Percentiles rank a stretch among this genome's conserved stretches.
phyloP scores from a whole-genome alignment of 2,797 vertebrate species.

The Remorina albescens region DNA sequence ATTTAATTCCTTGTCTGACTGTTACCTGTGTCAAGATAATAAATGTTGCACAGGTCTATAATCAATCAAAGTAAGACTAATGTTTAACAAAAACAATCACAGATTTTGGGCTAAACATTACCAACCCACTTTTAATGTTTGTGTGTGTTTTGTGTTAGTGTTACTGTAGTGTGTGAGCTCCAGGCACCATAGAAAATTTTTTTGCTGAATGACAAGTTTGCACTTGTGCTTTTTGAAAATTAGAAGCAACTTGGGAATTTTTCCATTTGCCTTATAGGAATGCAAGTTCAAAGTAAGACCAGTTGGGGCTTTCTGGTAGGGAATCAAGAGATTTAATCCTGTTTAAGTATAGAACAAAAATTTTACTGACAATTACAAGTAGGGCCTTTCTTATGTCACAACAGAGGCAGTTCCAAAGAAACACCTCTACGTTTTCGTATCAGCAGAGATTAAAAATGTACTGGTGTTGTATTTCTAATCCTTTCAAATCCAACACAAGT shows the following conservation, averaged over 20 bases:
- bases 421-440: neutral
- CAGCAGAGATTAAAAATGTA: constrained; percentile 4
- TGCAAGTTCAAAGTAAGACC: neutral
- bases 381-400: constrained; percentile 1
- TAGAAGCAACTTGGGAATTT: neutral
- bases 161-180: neutral
- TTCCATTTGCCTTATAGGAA: too few relatives aligned
- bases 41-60: neutral
- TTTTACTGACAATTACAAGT: constrained; percentile 6
- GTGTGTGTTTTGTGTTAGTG: too few relatives aligned
- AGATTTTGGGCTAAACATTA: neutral
- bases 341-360: too few relatives aligned
- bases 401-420: neutral
- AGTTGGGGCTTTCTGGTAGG: neutral
- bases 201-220: neutral
- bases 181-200: neutral
- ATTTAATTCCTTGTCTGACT: neutral
- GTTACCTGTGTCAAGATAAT: constrained; percentile 4
- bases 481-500: neutral
- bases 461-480: constrained; percentile 29
- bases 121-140: too few relatives aligned
- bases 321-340: neutral
- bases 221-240: constrained; percentile 10
- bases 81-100: neutral
- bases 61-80: neutral